Evolutionary conservation across 2,797 vertebrate species (phyloP).

Genomic region (Acomys russatus): DNA sequence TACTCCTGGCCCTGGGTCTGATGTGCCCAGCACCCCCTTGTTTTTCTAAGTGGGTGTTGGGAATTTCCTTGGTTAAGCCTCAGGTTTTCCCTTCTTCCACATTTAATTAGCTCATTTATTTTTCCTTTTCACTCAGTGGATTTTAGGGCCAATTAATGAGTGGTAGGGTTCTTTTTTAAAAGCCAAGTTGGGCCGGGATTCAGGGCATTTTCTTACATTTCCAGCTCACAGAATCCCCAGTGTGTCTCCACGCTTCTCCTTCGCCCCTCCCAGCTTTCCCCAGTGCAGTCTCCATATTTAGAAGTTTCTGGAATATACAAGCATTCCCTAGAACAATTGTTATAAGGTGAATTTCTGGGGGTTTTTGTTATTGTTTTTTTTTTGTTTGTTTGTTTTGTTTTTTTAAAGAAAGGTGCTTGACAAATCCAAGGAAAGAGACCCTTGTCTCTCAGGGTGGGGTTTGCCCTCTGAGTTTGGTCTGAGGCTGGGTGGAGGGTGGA

Average conservation of each 20-base stretch:
- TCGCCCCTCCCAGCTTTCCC: not conserved
- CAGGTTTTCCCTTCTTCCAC: conserved; percentile 69
- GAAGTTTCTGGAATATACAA: conserved; percentile 65
- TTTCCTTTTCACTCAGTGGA: conserved; percentile 65
- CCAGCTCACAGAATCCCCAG: conserved; percentile 18
- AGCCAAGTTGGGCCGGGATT: conserved; percentile 31
- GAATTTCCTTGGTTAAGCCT: conserved; percentile 72
- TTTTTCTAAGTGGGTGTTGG: conserved; percentile 65
- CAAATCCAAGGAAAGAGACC: not conserved
- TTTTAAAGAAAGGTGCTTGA: not conserved
- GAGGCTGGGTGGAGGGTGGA: not conserved
- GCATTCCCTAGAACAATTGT: not conserved
- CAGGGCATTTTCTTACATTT: conserved; percentile 54
- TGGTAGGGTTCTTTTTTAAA: conserved; percentile 68
- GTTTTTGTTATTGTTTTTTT: not conserved
- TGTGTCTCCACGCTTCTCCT: not conserved
- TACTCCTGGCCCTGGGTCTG: not conserved
- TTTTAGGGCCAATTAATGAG: conserved; percentile 79
- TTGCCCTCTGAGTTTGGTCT: conserved; percentile 8
- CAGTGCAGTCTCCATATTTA: not conserved
- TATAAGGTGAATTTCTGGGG: conserved; percentile 9
- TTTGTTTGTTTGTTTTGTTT: not conserved
- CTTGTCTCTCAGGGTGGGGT: not conserved
- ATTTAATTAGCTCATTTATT: conserved; percentile 84
- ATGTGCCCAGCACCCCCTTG: not conserved